Conservation (phyloP, 2,113 vertebrate species). For the Serilophus lunatus region DNA sequence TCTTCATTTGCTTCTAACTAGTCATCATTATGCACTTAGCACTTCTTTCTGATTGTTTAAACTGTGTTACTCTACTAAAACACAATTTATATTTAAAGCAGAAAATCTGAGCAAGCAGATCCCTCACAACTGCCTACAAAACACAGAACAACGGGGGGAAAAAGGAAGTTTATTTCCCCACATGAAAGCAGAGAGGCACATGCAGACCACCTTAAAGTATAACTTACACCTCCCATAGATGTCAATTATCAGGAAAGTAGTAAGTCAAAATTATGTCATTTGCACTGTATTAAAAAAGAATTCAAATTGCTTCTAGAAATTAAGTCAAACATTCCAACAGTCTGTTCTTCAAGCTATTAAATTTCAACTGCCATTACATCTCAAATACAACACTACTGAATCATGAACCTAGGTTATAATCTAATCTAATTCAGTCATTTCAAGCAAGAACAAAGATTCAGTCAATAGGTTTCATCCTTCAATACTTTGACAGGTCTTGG, state of each 20-base stretch:
- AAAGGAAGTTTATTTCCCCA: background rate
- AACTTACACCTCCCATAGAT: background rate
- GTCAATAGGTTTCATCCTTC: background rate
- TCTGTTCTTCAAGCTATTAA: background rate
- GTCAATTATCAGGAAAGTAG: background rate
- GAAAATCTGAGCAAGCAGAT: background rate
- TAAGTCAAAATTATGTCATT: background rate
- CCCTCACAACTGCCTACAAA: background rate
- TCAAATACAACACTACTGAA: background rate
- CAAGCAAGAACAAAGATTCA: background rate
- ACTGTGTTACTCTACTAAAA: background rate
- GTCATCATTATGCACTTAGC: background rate
- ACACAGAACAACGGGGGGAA: background rate
- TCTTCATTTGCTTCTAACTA: constrained; percentile 31
- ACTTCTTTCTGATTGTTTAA: constrained; percentile 21
- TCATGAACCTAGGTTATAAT: background rate
- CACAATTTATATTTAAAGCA: background rate
- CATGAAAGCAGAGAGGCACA: background rate
- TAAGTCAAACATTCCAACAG: background rate
- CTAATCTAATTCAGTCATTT: background rate
- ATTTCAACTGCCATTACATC: background rate
- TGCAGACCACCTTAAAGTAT: background rate
- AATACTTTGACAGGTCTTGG: background rate
- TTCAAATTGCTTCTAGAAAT: background rate
- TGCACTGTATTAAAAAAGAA: background rate